Evolutionary conservation across 2,113 vertebrate genomes (phyloP), one percentile per base, ranked within the genome.

Genomic region (Chunga burmeisteri): DNA sequence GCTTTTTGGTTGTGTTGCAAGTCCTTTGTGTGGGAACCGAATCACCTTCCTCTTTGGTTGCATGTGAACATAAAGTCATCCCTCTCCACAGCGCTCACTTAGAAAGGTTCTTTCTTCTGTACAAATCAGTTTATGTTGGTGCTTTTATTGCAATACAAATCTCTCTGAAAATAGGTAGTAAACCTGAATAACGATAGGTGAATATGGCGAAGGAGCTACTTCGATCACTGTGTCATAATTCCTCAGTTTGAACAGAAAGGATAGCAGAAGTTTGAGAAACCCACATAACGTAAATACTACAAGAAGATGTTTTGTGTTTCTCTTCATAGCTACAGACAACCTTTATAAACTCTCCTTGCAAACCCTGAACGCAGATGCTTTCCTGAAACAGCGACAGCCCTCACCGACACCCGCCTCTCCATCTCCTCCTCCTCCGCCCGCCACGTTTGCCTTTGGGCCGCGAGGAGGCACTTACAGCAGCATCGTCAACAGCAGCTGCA

Each of bases 321-420:
- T 88, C 95, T 78, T 93, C 90, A 34, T 91, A 99, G 99, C 98
- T 94, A 98, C 98, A 14, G 99, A 99, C 92, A 99, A 99, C 96
- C 99, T 99, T 62, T 99, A 99, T 94, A 99, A 99, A 98, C 98
- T 99, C 74, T 99, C 99, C 94, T 97, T 99, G 66, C 99, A 99
- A 98, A 99, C 99, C 26, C 98, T 99, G 97, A 99, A 99, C 4
- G 99, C 99, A 94, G 99, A 99, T 87, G 98, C 98, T 68, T 99
- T 99, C 97, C 98, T 99, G 97, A 99, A 99, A 96, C 98, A 99
- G 98, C 98, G 98, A 73, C 98, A 99, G 32, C 97, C 97, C 96
- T 98, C 99, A 7, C 98, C 98, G 1, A 98, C 98, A 13, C 97
- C 98, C 2, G 97, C 98, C 93, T 98, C 99, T 90, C 98, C 98